Base-by-base conservation (phyloP, 1,140 invertebrate genomes). In the Phocides pigmalion region DNA sequence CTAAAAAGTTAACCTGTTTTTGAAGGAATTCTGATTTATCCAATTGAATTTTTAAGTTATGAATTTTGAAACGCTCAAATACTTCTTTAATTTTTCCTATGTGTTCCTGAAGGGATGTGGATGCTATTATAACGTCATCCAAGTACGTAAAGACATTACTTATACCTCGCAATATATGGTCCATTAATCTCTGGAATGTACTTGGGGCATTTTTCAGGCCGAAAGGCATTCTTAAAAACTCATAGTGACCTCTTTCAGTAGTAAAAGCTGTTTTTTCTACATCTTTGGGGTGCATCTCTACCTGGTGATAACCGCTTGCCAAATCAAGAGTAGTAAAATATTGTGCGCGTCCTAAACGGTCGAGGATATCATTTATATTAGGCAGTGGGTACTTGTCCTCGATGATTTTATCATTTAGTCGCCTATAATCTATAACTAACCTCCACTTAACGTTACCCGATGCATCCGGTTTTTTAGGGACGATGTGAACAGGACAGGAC, bases 341-440 rank as follows among this genome's bases (percentile, higher is more conserved):
- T 15, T 72, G 54, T 0, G 68, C 68, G 2, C 72, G 70, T 4
- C 74, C 70, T 47, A 93, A 47, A 17, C 66, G 71, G 49, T 91
- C 80, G 2, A 94, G 66, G 3, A 89, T 82, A 17, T 92, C 87
- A 35, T 91, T 84, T 1, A 64, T 80, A 47, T 92, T 85, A 0
- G 93, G 93, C 4, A 94, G 46, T 0, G 93, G 93, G 68, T 89
- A 94, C 14, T 74, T 70, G 61, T 94, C 92, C 4, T 71, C 73
- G 6, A 84, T 70, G 2, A 84, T 90, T 56, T 72, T 76, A 9
- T 86, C 78, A 62, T 92, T 92, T 17, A 91, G 41, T 50, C 63
- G 44, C 64, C 84, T 42, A 42, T 82, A 90, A 64, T 89, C 87
- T 5, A 85, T 66, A 2, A 83, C 76, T 19, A 84, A 16, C 35